A percentile compares a stretch with the other conserved stretches of the same genome.
Conservation (phyloP, 2,888 invertebrate genomes). For the Orthosia gracilis region DNA sequence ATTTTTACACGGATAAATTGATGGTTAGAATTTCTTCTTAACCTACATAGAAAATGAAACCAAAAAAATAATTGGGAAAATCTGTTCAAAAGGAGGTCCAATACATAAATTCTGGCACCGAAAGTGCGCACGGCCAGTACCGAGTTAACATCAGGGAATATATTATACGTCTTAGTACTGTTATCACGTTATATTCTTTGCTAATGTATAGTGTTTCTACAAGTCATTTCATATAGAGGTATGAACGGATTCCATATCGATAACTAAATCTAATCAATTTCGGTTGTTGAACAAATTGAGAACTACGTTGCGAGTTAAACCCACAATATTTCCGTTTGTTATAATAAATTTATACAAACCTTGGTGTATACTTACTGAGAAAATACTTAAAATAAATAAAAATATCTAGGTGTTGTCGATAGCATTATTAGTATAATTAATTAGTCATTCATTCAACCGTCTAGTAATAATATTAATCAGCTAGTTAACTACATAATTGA, state of each 20-base stretch:
- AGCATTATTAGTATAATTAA: not conserved
- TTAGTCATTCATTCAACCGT: constrained; percentile 20
- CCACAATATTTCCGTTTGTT: constrained; percentile 14
- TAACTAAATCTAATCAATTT: constrained; percentile 45
- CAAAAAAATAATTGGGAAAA: too few relatives aligned
- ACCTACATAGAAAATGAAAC: too few relatives aligned
- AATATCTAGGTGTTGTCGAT: too few relatives aligned
- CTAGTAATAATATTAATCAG: not conserved
- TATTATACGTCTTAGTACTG: too few relatives aligned
- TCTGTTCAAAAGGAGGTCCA: too few relatives aligned
- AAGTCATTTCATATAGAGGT: not conserved
- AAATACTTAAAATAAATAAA: too few relatives aligned
- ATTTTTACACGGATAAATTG: too few relatives aligned
- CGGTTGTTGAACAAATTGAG: constrained; percentile 46
- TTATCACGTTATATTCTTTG: not conserved
- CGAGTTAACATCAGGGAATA: too few relatives aligned
- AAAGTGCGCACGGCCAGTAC: too few relatives aligned
- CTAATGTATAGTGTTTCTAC: not conserved
- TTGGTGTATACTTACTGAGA: not conserved
- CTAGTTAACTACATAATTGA: not conserved
- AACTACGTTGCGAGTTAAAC: constrained; percentile 24
- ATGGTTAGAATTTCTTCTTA: too few relatives aligned
- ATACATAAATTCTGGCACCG: too few relatives aligned
- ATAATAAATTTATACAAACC: not conserved
- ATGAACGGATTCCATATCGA: constrained; percentile 17